phyloP scores from a whole-genome alignment of 2,888 invertebrate species.

The Cacoxenus indagator region DNA sequence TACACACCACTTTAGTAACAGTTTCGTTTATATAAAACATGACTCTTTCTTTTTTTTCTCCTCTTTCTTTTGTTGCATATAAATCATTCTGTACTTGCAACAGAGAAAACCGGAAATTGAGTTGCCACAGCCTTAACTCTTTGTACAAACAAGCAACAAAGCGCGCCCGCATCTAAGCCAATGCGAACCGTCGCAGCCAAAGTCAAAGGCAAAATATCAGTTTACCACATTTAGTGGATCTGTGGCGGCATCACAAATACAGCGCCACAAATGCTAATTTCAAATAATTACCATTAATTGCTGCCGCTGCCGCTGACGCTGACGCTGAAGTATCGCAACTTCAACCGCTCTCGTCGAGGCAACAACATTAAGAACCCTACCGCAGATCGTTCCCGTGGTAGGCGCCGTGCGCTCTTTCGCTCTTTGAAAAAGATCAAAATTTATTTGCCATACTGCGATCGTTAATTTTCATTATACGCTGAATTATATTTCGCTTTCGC shows the following conservation, averaged over 20 bases:
- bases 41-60: background rate
- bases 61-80: background rate
- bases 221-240: background rate
- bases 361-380: too few species aligned
- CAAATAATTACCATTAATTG: slow-evolving; percentile 60
- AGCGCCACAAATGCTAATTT: slow-evolving; percentile 49
- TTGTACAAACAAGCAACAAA: background rate
- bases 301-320: slow-evolving; percentile 20
- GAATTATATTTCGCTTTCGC: slow-evolving; percentile 17
- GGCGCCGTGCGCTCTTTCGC: background rate
- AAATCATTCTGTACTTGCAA: background rate
- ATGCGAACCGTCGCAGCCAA: background rate
- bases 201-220: slow-evolving; percentile 6
- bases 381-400: slow-evolving; percentile 1
- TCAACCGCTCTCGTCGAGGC: too few species aligned
- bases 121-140: background rate
- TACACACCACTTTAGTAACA: background rate
- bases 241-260: slow-evolving; percentile 17
- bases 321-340: too few species aligned
- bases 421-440: slow-evolving; percentile 22
- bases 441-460: slow-evolving; percentile 43
- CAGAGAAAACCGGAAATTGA: slow-evolving; percentile 21
- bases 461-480: slow-evolving; percentile 42
- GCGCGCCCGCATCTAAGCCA: background rate
- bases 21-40: slow-evolving; percentile 16